Evolutionary conservation across 1,140 invertebrate species (phyloP).

Genomic region (Drosophila funebris): DNA sequence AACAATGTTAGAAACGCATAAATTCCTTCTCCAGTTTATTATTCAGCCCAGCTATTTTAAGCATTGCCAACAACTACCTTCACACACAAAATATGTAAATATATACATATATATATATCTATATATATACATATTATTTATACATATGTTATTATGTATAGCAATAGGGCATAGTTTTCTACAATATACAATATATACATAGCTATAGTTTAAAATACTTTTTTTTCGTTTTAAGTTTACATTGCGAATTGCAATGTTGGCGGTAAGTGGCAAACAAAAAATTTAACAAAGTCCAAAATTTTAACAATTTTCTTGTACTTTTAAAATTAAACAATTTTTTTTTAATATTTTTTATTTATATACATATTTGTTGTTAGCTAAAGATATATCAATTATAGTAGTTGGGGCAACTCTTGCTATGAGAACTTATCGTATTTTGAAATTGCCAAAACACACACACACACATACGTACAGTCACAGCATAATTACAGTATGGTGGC

Average conservation of each 20-base stretch:
- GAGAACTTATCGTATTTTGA: constrained; percentile 63
- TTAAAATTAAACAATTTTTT: constrained; percentile 26
- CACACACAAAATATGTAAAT: constrained; percentile 5
- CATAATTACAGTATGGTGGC: constrained; percentile 11
- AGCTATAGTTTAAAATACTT: constrained; percentile 27
- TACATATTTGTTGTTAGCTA: constrained; percentile 6
- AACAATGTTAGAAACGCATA: not conserved
- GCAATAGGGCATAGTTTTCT: not conserved
- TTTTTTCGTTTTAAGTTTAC: constrained; percentile 62
- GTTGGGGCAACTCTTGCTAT: constrained; percentile 63
- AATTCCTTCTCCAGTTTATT: constrained; percentile 35
- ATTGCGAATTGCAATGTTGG: constrained; percentile 79
- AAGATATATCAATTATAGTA: constrained; percentile 38
- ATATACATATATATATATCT: not conserved
- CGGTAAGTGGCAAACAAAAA: constrained; percentile 80
- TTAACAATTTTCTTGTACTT: constrained; percentile 32
- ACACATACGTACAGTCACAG: constrained; percentile 43
- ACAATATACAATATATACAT: too few relatives aligned
- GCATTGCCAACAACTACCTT: constrained; percentile 16
- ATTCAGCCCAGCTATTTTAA: constrained; percentile 37
- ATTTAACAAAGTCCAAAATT: constrained; percentile 12
- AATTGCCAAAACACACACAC: constrained; percentile 20
- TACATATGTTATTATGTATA: constrained; percentile 9
- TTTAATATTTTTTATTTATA: not conserved
- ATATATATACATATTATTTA: too few relatives aligned